Base-by-base conservation (phyloP, 2,113 vertebrate species). In the Chrysochloris asiatica region DNA sequence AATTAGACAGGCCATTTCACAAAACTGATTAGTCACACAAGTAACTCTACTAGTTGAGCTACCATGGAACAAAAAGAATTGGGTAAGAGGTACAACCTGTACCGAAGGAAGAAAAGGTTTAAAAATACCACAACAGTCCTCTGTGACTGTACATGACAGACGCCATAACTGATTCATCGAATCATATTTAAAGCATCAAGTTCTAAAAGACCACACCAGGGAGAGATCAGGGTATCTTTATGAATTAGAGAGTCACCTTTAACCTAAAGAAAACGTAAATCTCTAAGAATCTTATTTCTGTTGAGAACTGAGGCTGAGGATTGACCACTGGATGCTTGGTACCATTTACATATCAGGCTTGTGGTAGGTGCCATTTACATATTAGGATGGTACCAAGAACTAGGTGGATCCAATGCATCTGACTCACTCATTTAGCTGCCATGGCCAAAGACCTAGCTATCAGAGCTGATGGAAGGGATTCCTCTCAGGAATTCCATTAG, bases 271-370 rank as follows among this genome's bases (percentile, higher is more conserved):
- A 94, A 63, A 87, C 9, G 75, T 59, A 79, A 82, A 63, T 73
- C 72, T 38, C 33, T 19, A 56, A 80, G n/a, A 59, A 45, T 72
- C 45, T 73, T 43, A 16, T 83, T 83, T 78, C 50, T 75, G 13
- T 3, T 80, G 59, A 93, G 77, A 94, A 93, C 77, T 36, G 52
- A 92, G 56, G 56, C 59, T 83, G 36, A 91, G 75, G 83, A 59
- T 59, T 22, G 52, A 78, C 28, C 47, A 89, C 80, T 36, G 73
- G 83, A 90, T n/a, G 24, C 14, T 22, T 72, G 72, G 72, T 83
- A 67, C n/a, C 52, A 73, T 65, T 80, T 86, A 43, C 26, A 0
- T 30, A 79, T 36, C n/a, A 36, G 52, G 73, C 21, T 36, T 89
- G 76, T 36, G 73, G 81, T 26, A 65, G 56, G 71, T 85, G 76